These are phyloP conservation scores for Sturnira hondurensis DNA, from an alignment of 2,113 vertebrate species.

Conservation along the genomic window DNA sequence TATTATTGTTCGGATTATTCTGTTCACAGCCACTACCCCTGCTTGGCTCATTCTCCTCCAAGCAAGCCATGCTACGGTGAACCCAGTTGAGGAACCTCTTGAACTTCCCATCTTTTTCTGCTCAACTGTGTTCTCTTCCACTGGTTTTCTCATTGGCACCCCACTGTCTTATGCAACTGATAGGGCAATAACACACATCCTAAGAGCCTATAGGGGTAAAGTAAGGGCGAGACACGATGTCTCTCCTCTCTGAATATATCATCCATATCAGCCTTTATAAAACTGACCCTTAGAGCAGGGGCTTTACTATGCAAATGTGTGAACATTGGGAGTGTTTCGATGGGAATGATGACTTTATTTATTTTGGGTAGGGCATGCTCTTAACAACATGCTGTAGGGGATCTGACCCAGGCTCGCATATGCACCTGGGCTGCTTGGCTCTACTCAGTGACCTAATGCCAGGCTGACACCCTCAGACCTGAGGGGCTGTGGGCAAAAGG, in stretches of 20 bases:
- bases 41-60: not conserved
- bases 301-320: not conserved
- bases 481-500: not conserved
- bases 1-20: not conserved
- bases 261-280: not conserved
- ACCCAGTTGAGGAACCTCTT: not conserved
- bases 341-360: not conserved
- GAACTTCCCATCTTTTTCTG: not conserved
- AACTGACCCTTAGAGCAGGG: not conserved
- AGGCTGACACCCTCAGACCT: not conserved
- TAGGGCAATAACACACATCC: not conserved
- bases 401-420: no score
- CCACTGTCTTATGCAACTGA: not conserved
- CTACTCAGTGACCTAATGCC: fast-evolving
- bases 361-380: not conserved
- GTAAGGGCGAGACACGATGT: not conserved
- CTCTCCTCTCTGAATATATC: not conserved
- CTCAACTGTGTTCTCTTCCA: not conserved
- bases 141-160: not conserved
- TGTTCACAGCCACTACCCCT: not conserved
- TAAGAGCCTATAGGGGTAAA: not conserved
- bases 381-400: not conserved
- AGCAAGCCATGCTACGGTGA: not conserved
- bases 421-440: no score
- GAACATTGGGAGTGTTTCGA: not conserved